Evolutionary conservation across 53 echinoderm and acorn worm species (phyloP), one percentile per base, ranked within the genome.

Genomic region (Astropecten irregularis): DNA sequence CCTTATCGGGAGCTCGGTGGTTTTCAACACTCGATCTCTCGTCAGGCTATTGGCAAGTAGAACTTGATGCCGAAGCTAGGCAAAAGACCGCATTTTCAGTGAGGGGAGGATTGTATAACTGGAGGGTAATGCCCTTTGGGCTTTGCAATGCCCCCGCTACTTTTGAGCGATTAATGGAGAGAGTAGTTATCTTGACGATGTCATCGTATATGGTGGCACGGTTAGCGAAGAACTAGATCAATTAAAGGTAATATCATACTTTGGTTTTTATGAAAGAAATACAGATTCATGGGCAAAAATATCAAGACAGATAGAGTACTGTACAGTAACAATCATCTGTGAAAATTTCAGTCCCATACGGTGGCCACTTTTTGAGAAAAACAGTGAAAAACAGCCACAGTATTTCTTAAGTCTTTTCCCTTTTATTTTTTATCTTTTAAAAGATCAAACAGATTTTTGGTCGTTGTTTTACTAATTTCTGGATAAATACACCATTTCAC

Each of bases 51-150:
- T 76, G 89, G 89, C 89, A 89, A 32, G 79, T 90, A 3, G 86
- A 85, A 18, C 31, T 85, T 7, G 85, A 69, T 7, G 72, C 85
- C 11, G 66, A 85, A 4, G 90, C 79, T 1, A 84, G 57, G 39
- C 48, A 90, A 54, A 90, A 86, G 49, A 38, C 90, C 2, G 81
- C 79, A n/a, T 85, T 85, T 51, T 70, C 79, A 9, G 86, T 85
- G n/a, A 26, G 90, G 23, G 79, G 85, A 34, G 85, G 90, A 23
- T 54, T 81, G 25, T 90, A 81, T 19, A 11, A 69, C 37, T 85
- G 84, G 84, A 48, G 19, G 3, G 85, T 90, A 2, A 74, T 90
- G 85, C 90, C 86, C 18, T 90, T 90, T 46, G 85, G 85, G 4
- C 39, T 85, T 20, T 40, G 62, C 14, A 85, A 85, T 71, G 71